phyloP scores from a whole-genome alignment of 2,888 invertebrate species.

The Cerastis rubricosa region DNA sequence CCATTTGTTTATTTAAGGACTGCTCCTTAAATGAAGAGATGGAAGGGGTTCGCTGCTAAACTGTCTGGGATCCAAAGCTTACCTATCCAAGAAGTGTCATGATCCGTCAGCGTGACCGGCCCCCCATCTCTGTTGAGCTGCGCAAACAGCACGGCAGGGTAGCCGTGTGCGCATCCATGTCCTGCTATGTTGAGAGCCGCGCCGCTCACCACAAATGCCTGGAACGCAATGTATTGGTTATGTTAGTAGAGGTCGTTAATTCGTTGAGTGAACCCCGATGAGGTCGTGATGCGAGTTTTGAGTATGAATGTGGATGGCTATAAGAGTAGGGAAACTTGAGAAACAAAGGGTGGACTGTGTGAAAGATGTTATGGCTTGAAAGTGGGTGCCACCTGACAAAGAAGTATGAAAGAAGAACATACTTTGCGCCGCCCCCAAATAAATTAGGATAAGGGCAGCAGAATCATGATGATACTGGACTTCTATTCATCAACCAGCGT shows the following conservation, averaged over 20 bases:
- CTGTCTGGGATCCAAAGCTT: constrained; percentile 29
- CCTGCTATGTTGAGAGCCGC: constrained; percentile 87
- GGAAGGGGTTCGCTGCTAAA: no score
- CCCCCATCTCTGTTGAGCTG: constrained; percentile 79
- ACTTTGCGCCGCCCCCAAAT: neutral
- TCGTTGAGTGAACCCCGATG: neutral
- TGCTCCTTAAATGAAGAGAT: no score
- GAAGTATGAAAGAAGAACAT: neutral
- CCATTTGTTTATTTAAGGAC: neutral
- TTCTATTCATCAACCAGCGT: no score
- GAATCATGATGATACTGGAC: neutral
- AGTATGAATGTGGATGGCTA: neutral
- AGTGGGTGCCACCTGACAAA: neutral
- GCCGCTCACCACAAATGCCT: constrained; percentile 88
- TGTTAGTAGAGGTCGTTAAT: constrained; percentile 1
- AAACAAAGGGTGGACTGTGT: neutral
- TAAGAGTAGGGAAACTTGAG: neutral
- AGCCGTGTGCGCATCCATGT: constrained; percentile 88
- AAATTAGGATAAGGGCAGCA: neutral
- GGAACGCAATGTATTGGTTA: constrained; percentile 60
- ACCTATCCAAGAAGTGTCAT: constrained; percentile 89
- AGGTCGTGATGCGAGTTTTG: neutral
- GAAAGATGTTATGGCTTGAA: neutral
- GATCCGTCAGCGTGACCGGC: constrained; percentile 83
- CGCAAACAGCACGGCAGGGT: constrained; percentile 85